These are phyloP conservation scores for Volucella inflata DNA, from an alignment of 2,888 invertebrate genomes.

Conservation along the genomic window DNA sequence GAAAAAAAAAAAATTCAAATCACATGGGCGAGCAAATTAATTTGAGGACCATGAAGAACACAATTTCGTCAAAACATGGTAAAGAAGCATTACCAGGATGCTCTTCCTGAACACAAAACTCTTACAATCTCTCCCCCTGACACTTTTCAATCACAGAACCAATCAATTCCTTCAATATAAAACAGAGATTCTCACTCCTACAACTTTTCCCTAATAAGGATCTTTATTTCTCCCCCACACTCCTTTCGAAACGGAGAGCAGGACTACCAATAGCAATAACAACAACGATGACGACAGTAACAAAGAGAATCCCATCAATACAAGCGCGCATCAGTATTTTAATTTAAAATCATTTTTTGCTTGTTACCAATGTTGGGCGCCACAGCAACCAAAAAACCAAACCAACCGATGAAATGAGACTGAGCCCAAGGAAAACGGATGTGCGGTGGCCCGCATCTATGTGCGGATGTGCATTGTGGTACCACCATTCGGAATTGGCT, in stretches of 20 bases:
- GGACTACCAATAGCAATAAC: not conserved
- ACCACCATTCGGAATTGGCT: constrained; percentile 32
- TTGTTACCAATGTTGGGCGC: constrained; percentile 73
- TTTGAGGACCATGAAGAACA: constrained; percentile 68
- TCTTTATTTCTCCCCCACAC: constrained; percentile 55
- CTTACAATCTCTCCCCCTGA: constrained; percentile 28
- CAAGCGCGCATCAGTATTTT: constrained; percentile 72
- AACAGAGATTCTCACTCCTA: constrained; percentile 14
- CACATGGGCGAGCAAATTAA: constrained; percentile 74
- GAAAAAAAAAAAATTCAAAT: constrained; percentile 50
- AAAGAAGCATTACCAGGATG: constrained; percentile 32
- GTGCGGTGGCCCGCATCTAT: constrained; percentile 76
- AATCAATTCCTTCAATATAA: constrained; percentile 68
- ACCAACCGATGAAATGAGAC: constrained; percentile 68
- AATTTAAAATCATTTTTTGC: constrained; percentile 76
- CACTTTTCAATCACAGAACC: constrained; percentile 74
- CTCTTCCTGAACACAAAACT: not conserved
- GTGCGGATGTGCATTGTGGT: constrained; percentile 72
- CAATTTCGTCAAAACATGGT: constrained; percentile 51
- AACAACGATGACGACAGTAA: constrained; percentile 13
- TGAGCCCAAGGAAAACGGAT: constrained; percentile 71
- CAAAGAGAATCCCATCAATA: constrained; percentile 70
- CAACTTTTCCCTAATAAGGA: constrained; percentile 60
- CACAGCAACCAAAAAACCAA: constrained; percentile 75
- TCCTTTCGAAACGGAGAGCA: constrained; percentile 35